Conservation (phyloP, 2,113 vertebrate genomes). For the Notothenia coriiceps region DNA sequence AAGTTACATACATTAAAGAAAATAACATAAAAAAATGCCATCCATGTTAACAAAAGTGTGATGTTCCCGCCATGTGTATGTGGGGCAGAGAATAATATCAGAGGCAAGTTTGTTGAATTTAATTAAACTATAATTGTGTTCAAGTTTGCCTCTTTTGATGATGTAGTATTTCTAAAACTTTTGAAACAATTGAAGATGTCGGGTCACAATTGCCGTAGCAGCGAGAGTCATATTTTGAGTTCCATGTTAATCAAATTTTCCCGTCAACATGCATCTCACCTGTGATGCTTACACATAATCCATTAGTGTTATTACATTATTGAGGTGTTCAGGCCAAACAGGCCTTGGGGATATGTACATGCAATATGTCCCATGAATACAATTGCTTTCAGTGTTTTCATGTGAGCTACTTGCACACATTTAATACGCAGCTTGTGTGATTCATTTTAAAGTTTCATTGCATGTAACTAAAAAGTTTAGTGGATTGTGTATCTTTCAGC, state of each 20-base stretch:
- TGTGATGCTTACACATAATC: constrained; percentile 50
- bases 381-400: constrained; percentile 53
- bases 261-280: constrained; percentile 41
- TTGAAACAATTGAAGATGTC: constrained; percentile 33
- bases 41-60: background rate
- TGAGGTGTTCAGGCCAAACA: constrained; percentile 45
- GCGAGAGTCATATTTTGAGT: constrained; percentile 49
- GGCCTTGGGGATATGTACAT: constrained; percentile 36
- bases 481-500: constrained; percentile 9
- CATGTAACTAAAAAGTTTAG: constrained; percentile 13
- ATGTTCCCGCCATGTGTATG: constrained; percentile 10
- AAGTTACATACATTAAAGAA: background rate
- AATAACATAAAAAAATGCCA: no score
- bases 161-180: constrained; percentile 19
- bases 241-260: constrained; percentile 35
- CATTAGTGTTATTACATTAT: constrained; percentile 46
- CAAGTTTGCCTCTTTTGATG: constrained; percentile 43
- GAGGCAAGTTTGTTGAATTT: background rate
- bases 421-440: constrained; percentile 29
- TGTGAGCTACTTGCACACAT: constrained; percentile 43
- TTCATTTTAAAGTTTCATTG: constrained; percentile 37
- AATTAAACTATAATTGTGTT: background rate
- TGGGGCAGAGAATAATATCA: background rate
- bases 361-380: constrained; percentile 43
- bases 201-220: constrained; percentile 31